Evolutionary conservation across 1,140 invertebrate species (phyloP).

Genomic region (Scylla paramamosain): DNA sequence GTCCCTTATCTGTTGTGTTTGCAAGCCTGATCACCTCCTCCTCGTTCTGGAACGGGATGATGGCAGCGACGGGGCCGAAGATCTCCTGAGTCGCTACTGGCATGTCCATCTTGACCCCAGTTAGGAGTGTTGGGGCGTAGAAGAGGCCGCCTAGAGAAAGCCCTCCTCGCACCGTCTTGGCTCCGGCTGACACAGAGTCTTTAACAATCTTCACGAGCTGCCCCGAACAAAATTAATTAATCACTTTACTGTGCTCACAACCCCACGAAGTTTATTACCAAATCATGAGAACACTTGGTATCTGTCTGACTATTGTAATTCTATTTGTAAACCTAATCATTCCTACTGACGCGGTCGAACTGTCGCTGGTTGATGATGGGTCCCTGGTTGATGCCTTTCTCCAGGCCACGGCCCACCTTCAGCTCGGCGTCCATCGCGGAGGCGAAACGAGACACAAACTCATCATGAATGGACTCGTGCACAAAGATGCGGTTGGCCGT

Average conservation of each 20-base stretch:
- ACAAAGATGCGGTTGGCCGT: slow-evolving; percentile 96
- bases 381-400: slow-evolving; percentile 88
- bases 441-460: slow-evolving; percentile 89
- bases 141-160: slow-evolving; percentile 87
- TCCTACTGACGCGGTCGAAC: slow-evolving; percentile 86
- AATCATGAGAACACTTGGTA: too few relatives aligned
- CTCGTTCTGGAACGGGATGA: slow-evolving; percentile 94
- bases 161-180: slow-evolving; percentile 81
- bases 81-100: slow-evolving; percentile 93
- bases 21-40: slow-evolving; percentile 92
- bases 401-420: slow-evolving; percentile 90
- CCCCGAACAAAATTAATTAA: neutral
- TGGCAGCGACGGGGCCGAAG: slow-evolving; percentile 95
- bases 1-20: slow-evolving; percentile 87
- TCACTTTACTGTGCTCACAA: neutral
- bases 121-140: slow-evolving; percentile 96
- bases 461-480: slow-evolving; percentile 90
- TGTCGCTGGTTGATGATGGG: slow-evolving; percentile 95
- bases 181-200: slow-evolving; percentile 77
- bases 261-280: too few relatives aligned
- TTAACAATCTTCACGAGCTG: slow-evolving; percentile 78
- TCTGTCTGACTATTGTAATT: neutral
- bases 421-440: slow-evolving; percentile 86
- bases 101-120: slow-evolving; percentile 91
- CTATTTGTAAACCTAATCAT: neutral